phyloP scores from a whole-genome alignment of 1,140 invertebrate species.

The Heliconius nattereri region DNA sequence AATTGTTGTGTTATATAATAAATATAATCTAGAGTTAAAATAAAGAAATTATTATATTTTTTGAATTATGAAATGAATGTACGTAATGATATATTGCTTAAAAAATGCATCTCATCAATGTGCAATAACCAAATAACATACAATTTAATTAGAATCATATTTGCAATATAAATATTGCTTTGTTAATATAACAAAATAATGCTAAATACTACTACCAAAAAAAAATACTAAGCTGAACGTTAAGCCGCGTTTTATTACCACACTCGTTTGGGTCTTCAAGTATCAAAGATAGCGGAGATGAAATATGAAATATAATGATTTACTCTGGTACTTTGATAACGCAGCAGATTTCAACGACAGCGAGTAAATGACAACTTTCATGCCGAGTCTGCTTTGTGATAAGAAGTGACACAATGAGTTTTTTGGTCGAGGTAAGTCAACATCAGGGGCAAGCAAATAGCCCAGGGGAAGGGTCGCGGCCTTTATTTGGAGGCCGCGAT shows the following conservation, averaged over 20 bases:
- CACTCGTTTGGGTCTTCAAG: conserved; percentile 11
- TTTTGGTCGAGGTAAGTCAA: conserved; percentile 66
- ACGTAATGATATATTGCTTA: no score
- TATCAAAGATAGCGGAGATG: conserved; percentile 18
- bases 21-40: no score
- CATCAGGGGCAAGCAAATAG: conserved; percentile 66
- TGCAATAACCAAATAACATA: background rate
- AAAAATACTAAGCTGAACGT: conserved; percentile 20
- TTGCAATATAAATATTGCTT: background rate
- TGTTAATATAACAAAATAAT: background rate
- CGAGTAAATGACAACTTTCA: conserved; percentile 40
- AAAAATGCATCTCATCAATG: background rate
- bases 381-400: conserved; percentile 39
- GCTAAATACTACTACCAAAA: background rate
- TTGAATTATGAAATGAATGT: no score
- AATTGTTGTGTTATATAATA: no score
- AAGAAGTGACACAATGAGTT: conserved; percentile 68
- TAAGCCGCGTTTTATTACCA: conserved; percentile 26
- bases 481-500: conserved; percentile 62
- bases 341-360: conserved; percentile 33
- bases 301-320: conserved; percentile 36
- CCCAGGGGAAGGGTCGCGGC: conserved; percentile 69
- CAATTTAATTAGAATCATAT: background rate
- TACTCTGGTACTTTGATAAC: conserved; percentile 38
- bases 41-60: no score